phyloP scores from a whole-genome alignment of 2,888 invertebrate genomes.

The Flabesymbios commensalis region DNA sequence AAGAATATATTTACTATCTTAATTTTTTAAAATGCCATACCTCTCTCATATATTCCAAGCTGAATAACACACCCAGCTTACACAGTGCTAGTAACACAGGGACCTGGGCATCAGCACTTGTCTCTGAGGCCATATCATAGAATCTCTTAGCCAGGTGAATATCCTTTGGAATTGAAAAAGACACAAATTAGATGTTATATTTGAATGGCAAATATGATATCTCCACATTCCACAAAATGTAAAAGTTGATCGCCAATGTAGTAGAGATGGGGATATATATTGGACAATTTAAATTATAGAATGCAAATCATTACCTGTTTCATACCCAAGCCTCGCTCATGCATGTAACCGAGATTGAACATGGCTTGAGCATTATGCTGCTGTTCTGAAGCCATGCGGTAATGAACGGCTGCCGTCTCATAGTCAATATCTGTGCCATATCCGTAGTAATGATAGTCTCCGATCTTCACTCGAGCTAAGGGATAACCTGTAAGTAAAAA shows the following conservation, averaged over 20 bases:
- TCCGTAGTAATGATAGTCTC: constrained; percentile 98
- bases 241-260: not conserved
- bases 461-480: constrained; percentile 79
- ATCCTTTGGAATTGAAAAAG: constrained; percentile 67
- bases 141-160: constrained; percentile 95
- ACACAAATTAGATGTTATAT: too few species aligned
- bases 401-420: constrained; percentile 90
- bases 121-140: constrained; percentile 94
- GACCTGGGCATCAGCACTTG: constrained; percentile 88
- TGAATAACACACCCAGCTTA: constrained; percentile 78
- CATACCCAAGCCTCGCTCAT: constrained; percentile 94
- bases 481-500: constrained; percentile 63
- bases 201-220: not conserved
- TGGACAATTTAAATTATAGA: not conserved
- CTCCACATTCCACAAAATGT: not conserved
- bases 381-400: constrained; percentile 85
- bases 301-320: too few species aligned
- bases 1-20: not conserved
- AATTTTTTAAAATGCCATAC: constrained; percentile 61
- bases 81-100: constrained; percentile 90
- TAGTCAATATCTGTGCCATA: constrained; percentile 89
- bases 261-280: not conserved
- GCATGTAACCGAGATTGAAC: constrained; percentile 99
- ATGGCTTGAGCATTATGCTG: constrained; percentile 97
- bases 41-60: constrained; percentile 75